phyloP scores from a whole-genome alignment of 2,888 invertebrate genomes.

The Tetheella fluctuosa region DNA sequence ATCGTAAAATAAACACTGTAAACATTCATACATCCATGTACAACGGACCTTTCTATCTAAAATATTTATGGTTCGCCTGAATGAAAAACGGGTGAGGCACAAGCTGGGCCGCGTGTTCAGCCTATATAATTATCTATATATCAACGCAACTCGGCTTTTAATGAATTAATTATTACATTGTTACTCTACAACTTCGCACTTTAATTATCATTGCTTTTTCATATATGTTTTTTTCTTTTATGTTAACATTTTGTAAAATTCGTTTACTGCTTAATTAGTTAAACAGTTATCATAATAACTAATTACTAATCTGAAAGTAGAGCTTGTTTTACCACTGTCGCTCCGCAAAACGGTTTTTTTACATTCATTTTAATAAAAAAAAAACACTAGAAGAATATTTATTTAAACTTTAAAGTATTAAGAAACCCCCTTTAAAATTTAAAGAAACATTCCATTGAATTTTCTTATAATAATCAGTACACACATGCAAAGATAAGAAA shows the following conservation, averaged over 20 bases:
- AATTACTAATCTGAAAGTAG: too few relatives aligned
- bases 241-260: not conserved
- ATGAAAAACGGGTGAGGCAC: constrained; percentile 41
- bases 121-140: constrained; percentile 24
- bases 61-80: constrained; percentile 41
- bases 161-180: constrained; percentile 35
- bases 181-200: constrained; percentile 19
- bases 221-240: not conserved
- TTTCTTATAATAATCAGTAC: too few relatives aligned
- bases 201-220: constrained; percentile 3
- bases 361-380: too few relatives aligned
- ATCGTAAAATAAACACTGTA: constrained; percentile 9
- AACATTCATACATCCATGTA: constrained; percentile 10
- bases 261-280: not conserved
- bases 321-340: too few relatives aligned
- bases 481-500: too few relatives aligned
- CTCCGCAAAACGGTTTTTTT: too few relatives aligned
- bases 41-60: constrained; percentile 36
- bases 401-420: too few relatives aligned
- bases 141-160: constrained; percentile 10
- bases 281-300: too few relatives aligned
- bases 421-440: too few relatives aligned
- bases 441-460: too few relatives aligned
- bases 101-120: constrained; percentile 25
- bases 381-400: too few relatives aligned